Evolutionary conservation across 2,113 vertebrate genomes (phyloP).

Genomic region (Solea senegalensis): DNA sequence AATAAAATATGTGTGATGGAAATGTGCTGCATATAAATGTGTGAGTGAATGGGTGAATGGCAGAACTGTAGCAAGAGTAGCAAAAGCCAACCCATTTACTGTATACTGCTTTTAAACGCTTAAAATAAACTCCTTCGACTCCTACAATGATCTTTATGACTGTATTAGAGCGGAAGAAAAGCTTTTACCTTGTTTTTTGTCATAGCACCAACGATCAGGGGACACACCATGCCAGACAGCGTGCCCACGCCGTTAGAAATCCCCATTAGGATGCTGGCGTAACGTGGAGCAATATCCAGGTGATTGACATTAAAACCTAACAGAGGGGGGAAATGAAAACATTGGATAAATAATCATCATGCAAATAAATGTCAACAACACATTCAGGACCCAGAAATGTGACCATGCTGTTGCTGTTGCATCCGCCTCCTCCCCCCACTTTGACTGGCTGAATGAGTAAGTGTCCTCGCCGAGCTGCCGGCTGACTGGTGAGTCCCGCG

Average conservation of each 20-base stretch:
- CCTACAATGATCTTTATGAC: neutral
- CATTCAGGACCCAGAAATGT: conserved; percentile 19
- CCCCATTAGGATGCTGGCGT: conserved; percentile 99
- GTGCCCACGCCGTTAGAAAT: conserved; percentile 99
- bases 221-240: conserved; percentile 98
- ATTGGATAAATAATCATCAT: neutral
- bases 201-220: conserved; percentile 98
- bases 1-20: no score
- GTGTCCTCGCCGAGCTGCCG: conserved; percentile 69
- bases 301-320: conserved; percentile 99
- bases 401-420: conserved; percentile 55
- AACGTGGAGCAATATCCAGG: conserved; percentile 97
- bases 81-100: no score
- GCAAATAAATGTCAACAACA: conserved; percentile 1
- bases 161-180: neutral
- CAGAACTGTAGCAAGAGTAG: no score
- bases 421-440: conserved; percentile 67
- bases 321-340: neutral
- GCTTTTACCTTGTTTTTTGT: conserved; percentile 94
- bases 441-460: conserved; percentile 68
- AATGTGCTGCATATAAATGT: no score
- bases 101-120: neutral
- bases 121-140: neutral
- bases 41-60: no score
- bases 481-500: conserved; percentile 70